Percentiles rank a stretch among this genome's conserved stretches.
Evolutionary conservation across 1,140 invertebrate species (phyloP).

Genomic region (Orchesella cincta): DNA sequence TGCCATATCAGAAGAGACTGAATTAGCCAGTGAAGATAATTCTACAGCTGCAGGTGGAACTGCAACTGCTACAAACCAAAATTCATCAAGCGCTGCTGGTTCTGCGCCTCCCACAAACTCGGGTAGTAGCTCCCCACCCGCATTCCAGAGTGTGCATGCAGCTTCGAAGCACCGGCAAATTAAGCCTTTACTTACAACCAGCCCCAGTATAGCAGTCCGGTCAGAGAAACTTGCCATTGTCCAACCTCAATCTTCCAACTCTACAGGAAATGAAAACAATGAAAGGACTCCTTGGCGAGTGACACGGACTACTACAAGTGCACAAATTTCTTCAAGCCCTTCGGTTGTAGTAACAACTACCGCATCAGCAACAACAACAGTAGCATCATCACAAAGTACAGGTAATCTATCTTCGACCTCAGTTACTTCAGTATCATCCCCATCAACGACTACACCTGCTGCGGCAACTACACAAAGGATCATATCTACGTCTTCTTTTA

Average conservation of each 20-base stretch:
- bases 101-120: neutral
- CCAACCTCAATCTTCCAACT: constrained; percentile 42
- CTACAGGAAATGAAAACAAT: too few relatives aligned
- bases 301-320: too few relatives aligned
- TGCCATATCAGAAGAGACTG: constrained; percentile 7
- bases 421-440: neutral
- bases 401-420: constrained; percentile 5
- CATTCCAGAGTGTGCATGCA: constrained; percentile 15
- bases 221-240: constrained; percentile 47
- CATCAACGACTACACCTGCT: constrained; percentile 32
- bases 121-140: neutral
- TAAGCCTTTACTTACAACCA: constrained; percentile 29
- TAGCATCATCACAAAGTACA: neutral
- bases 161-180: constrained; percentile 19
- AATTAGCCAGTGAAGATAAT: neutral
- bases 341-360: neutral
- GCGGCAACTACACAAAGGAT: neutral
- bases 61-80: neutral
- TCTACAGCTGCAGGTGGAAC: neutral
- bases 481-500: neutral
- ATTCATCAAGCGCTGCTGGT: neutral
- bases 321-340: neutral
- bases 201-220: neutral
- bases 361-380: neutral
- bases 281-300: too few relatives aligned